phyloP scores from a whole-genome alignment of 2,113 vertebrate species.

The Argyrosomus japonicus region DNA sequence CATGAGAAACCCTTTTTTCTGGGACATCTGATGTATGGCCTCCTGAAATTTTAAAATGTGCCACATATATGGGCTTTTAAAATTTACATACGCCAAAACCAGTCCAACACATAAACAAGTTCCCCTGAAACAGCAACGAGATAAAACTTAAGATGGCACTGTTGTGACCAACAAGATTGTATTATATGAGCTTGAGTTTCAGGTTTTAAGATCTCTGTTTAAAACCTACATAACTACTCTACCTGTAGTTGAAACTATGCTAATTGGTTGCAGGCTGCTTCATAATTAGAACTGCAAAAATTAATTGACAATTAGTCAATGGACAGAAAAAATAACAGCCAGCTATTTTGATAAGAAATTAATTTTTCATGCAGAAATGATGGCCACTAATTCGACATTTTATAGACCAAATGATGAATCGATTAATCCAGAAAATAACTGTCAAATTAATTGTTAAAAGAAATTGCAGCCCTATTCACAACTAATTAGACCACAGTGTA shows the following conservation, averaged over 20 bases:
- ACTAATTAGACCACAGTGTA: conserved; percentile 25
- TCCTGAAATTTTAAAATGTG: not conserved
- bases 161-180: not conserved
- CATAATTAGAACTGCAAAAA: too few relatives aligned
- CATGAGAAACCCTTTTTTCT: not conserved
- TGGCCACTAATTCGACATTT: too few relatives aligned
- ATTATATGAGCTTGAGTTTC: conserved; percentile 1
- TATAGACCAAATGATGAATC: too few relatives aligned
- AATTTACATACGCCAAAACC: not conserved
- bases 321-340: too few relatives aligned
- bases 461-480: too few relatives aligned
- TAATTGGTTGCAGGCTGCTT: not conserved
- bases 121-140: not conserved
- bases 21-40: not conserved
- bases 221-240: not conserved
- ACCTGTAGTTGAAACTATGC: not conserved
- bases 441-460: too few relatives aligned
- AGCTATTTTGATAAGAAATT: too few relatives aligned
- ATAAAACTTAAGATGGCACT: not conserved
- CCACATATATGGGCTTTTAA: not conserved
- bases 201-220: not conserved
- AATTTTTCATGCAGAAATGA: too few relatives aligned
- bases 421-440: too few relatives aligned
- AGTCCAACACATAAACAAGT: not conserved
- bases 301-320: too few relatives aligned